Percentiles rank a stretch among this genome's conserved stretches.
Evolutionary conservation across 1,140 invertebrate species (phyloP).

Genomic region (Holcopasites calliopsidis): DNA sequence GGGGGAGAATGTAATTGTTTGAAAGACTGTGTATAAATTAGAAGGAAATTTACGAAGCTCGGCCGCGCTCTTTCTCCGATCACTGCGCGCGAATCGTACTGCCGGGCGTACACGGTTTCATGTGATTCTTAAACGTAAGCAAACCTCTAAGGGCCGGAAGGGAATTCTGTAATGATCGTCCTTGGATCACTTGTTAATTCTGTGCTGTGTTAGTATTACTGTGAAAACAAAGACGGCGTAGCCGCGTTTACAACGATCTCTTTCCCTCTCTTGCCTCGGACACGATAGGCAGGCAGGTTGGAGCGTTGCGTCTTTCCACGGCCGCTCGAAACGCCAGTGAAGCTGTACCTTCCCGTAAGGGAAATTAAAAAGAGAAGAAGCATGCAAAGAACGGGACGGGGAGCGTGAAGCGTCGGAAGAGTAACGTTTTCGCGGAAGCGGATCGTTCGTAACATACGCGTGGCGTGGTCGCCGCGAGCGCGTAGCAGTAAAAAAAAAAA

Average conservation of each 20-base stretch:
- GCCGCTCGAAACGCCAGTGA: background rate
- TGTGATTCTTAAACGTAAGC: conserved; percentile 49
- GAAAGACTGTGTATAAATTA: conserved; percentile 7
- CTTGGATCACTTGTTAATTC: conserved; percentile 50
- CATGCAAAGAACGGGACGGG: background rate
- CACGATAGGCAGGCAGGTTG: conserved; percentile 5
- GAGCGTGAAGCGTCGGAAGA: background rate
- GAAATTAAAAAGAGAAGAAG: background rate
- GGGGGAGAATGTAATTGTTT: background rate
- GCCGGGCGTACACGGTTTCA: too few relatives aligned
- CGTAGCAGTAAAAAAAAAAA: conserved; percentile 22
- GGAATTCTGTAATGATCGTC: conserved; percentile 47
- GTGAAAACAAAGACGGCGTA: conserved; percentile 16
- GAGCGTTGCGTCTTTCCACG: conserved; percentile 20
- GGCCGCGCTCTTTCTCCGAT: conserved; percentile 7
- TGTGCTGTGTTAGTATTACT: conserved; percentile 46
- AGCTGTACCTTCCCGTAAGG: conserved; percentile 14
- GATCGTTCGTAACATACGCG: conserved; percentile 2
- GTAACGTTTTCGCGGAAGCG: background rate
- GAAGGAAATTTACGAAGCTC: background rate
- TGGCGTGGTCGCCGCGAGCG: background rate
- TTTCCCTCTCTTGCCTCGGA: conserved; percentile 6
- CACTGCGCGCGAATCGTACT: conserved; percentile 23
- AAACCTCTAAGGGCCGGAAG: conserved; percentile 23
- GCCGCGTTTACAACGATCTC: conserved; percentile 50